Base-by-base conservation (phyloP, 2,797 vertebrate genomes). In the Novumbra hubbsi region DNA sequence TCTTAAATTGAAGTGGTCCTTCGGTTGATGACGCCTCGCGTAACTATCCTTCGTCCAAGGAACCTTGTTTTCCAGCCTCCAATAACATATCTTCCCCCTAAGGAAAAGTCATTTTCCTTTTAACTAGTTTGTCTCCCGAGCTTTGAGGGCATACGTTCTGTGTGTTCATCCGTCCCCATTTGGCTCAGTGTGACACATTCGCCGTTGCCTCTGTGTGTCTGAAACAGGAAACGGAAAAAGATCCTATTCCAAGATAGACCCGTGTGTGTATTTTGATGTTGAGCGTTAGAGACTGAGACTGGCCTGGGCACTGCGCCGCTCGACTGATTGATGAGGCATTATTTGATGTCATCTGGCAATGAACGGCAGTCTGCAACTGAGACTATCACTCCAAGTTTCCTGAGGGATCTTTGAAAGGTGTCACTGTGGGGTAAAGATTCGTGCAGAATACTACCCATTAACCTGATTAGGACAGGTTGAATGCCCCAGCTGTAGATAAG, bases 1-100 rank as follows among this genome's bases (percentile, higher is more conserved):
- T 55, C 64, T 78, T 77, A 74, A 76, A 73, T 32, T 85, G 83
- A 89, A 84, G 81, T 85, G 83, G 81, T 83, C 84, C 85, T 69
- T 83, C 82, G 83, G 82, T 79, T 86, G 81, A 77, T 84, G 79
- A 45, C 64, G 71, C 78, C 84, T 87, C 76, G 85, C 73, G 62
- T 76, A 77, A 65, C 80, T 77, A 78, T 82, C 76, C 80, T 84
- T 72, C 80, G 67, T 72, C 76, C 77, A 71, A 78, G 75, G 32
- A 19, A 71, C 24, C 4, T 4, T 8, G 38, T 19, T 28, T 71
- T 68, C 64, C n/a, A 34, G 0, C 30, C 74, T 79, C 12, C 41
- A 67, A 64, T 76, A 79, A 80, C 72, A 79, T 72, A 66, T 28
- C 27, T 30, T n/a, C n/a, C 32, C 78, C 78, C 55, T 48, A 28